These are phyloP conservation scores for Sula dactylatra DNA, from an alignment of 2,113 vertebrate genomes.

Conservation along the genomic window DNA sequence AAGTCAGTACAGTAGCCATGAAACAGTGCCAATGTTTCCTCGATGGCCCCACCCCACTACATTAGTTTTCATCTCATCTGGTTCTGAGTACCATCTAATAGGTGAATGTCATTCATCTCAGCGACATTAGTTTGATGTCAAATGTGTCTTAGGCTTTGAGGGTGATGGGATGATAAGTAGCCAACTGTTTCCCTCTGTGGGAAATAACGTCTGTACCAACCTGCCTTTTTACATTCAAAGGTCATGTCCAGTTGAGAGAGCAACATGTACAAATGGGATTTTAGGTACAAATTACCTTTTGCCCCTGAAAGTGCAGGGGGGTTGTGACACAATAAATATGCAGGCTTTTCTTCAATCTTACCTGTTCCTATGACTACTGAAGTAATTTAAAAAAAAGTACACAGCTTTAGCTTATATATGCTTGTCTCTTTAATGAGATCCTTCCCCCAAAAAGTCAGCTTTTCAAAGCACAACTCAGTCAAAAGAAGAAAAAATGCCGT, in stretches of 20 bases:
- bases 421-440: neutral
- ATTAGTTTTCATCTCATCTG: neutral
- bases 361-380: neutral
- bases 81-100: neutral
- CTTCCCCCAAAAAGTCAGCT: neutral
- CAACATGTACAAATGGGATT: conserved; percentile 42
- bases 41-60: neutral
- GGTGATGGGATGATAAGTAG: conserved; percentile 58
- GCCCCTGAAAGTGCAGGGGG: neutral
- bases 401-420: neutral
- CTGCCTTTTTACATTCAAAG: conserved; percentile 49
- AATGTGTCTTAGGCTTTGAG: conserved; percentile 36
- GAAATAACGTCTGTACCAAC: neutral
- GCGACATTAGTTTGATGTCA: conserved; percentile 5
- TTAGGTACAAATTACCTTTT: conserved; percentile 35
- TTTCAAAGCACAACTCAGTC: neutral
- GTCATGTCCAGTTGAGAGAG: conserved; percentile 36
- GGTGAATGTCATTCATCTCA: conserved; percentile 11
- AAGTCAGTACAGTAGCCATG: neutral
- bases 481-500: neutral
- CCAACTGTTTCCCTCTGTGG: neutral
- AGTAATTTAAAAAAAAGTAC: neutral
- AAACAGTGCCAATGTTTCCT: neutral
- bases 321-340: neutral
- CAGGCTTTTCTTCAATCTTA: neutral